Conservation (phyloP, 1,140 invertebrate genomes). For the Pseudobourletiella spinata region DNA sequence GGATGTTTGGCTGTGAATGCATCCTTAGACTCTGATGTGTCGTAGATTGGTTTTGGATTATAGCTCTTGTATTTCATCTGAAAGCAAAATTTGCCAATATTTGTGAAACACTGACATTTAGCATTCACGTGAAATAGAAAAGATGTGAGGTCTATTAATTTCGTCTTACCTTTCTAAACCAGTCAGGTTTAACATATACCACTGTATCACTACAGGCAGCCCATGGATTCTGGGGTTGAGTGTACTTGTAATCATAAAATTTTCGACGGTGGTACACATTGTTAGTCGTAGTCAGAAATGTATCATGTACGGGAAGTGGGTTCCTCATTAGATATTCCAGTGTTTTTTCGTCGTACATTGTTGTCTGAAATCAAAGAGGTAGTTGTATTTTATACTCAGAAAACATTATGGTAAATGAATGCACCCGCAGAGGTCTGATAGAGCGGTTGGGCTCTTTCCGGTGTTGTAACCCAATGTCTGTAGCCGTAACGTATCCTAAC, state of each 20-base stretch:
- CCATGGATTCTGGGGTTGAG: background rate
- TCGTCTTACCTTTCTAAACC: slow-evolving; percentile 10
- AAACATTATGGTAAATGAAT: background rate
- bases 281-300: slow-evolving; percentile 8
- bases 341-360: background rate
- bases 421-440: background rate
- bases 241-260: slow-evolving; percentile 1
- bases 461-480: background rate
- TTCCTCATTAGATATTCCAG: background rate
- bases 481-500: background rate
- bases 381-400: background rate
- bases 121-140: too few species aligned
- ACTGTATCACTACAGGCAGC: background rate
- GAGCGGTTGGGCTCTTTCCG: background rate
- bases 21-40: background rate
- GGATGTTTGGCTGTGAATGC: slow-evolving; percentile 4
- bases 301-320: background rate
- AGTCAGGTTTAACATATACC: slow-evolving; percentile 7
- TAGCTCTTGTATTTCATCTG: background rate
- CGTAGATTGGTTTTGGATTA: slow-evolving; percentile 9
- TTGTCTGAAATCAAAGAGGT: background rate
- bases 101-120: too few species aligned
- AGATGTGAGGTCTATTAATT: too few species aligned
- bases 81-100: background rate
- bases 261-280: slow-evolving; percentile 5